Evolutionary conservation across 2,113 vertebrate species (phyloP), one percentile per base, ranked within the genome.

Genomic region (Apodemus sylvaticus): DNA sequence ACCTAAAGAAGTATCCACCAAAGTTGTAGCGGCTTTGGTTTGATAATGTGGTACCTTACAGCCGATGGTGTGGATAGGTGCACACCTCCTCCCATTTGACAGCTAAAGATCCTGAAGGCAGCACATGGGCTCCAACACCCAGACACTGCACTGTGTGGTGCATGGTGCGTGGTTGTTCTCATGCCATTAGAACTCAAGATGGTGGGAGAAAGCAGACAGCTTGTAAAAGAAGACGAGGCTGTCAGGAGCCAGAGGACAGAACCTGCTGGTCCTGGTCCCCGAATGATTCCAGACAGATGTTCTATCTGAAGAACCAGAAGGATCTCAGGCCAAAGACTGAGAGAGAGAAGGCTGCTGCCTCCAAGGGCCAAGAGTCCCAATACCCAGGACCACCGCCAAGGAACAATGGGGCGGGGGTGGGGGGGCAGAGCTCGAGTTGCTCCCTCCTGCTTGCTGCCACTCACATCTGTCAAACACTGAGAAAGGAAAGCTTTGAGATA

Each of bases 401-500:
- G 34, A 51, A 22, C 45, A 51, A 3, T 20, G 17, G 31, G n/a
- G n/a, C n/a, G n/a, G n/a, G n/a, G n/a, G n/a, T n/a, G n/a, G n/a
- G n/a, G 51, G 17, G 58, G 39, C 9, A 1, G 29, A 31, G 1
- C 31, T 51, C 0, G 0, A 17, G 5, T 13, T 22, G 42, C 62
- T 45, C 26, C 39, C 36, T 13, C 55, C 36, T 42, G 36, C 81
- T n/a, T 39, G 36, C 55, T 58, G 51, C 19, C 34, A 13, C 85
- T 36, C 83, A 36, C 1, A 1, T 3, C 31, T n/a, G 16, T 20
- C 64, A 51, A 14, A 8, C 31, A 14, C 45, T 53, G 22, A 53
- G 11, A 51, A 66, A 48, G 17, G 36, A 39, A 34, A 36, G 31
- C 83, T 51, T 36, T 48, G 45, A 48, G 29, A 36, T 5, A 4